phyloP scores from a whole-genome alignment of 2,797 vertebrate genomes.

The Neosilurus hyrtlii region DNA sequence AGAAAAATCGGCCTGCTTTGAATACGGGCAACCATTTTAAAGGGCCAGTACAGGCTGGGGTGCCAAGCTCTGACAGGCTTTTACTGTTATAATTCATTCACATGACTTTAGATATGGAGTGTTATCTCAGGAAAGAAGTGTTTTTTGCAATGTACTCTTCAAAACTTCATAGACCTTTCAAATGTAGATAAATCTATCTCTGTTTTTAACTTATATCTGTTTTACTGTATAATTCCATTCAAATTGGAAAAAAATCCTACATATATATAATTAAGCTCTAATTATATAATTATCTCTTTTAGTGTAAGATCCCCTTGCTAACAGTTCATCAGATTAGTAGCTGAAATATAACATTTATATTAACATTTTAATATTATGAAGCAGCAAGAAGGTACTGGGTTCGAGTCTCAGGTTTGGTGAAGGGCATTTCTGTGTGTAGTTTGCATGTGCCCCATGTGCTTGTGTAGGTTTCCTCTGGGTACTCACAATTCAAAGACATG shows the following conservation, averaged over 20 bases:
- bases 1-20: conserved; percentile 75
- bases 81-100: conserved; percentile 45
- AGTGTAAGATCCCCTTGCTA: background rate
- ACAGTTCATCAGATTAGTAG: conserved; percentile 11
- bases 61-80: conserved; percentile 61
- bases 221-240: conserved; percentile 7
- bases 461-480: too few species aligned
- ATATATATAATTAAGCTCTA: conserved; percentile 3
- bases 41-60: conserved; percentile 61
- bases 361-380: background rate
- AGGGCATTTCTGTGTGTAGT: too few species aligned
- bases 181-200: background rate
- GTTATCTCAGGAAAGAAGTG: conserved; percentile 22
- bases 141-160: conserved; percentile 21
- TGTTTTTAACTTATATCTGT: background rate
- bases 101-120: conserved; percentile 25
- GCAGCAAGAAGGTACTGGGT: too few species aligned
- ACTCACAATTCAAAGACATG: too few species aligned
- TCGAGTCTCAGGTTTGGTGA: too few species aligned
- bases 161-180: conserved; percentile 17
- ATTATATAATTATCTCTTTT: background rate
- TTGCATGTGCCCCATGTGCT: too few species aligned
- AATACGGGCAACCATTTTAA: conserved; percentile 73
- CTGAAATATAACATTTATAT: background rate
- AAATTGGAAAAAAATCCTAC: background rate